Evolutionary conservation across 2,888 invertebrate species (phyloP), one percentile per base, ranked within the genome.

Genomic region (Cabera pusaria): DNA sequence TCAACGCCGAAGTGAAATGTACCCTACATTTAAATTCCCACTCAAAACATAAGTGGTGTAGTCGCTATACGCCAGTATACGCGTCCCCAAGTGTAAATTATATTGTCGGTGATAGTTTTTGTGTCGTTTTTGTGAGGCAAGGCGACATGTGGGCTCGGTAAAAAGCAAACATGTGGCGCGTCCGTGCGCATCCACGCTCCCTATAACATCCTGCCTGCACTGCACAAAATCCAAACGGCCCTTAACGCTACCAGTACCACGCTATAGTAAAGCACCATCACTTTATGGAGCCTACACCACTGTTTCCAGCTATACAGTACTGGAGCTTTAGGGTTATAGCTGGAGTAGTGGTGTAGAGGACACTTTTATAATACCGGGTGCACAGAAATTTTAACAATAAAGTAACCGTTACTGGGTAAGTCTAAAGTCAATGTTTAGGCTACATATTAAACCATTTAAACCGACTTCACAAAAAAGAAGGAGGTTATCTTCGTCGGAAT

Each of bases 131-230:
- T 57, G 52, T 35, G 44, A 44, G n/a, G 37, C 24, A 34, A 34
- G 45, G 33, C 53, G 50, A 64, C 74, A 74, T 73, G 62, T 74
- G 75, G 44, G 53, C 52, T 52, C 49, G 52, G 51, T 63, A 72
- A 71, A 72, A 71, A 67, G 58, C 56, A 44, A 61, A 64, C 75
- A 75, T 73, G 69, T 75, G 74, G 63, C 49, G 55, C 48, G 49
- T 19, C 22, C 26, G 31, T 34, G 28, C 44, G 31, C 38, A 47
- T 52, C 51, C 53, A 46, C 53, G 49, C 56, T 44, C 49, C 42
- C 52, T 40, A 52, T 44, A 55, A 59, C 68, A 72, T 73, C 74
- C 73, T 72, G 69, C 56, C 53, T 48, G 44, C 49, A 65, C 73
- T 72, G 69, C 56, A 54, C 49, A 45, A 50, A 65, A 60, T 54